Base-by-base conservation (phyloP, 2,113 vertebrate genomes). In the Hippoglossus stenolepis region DNA sequence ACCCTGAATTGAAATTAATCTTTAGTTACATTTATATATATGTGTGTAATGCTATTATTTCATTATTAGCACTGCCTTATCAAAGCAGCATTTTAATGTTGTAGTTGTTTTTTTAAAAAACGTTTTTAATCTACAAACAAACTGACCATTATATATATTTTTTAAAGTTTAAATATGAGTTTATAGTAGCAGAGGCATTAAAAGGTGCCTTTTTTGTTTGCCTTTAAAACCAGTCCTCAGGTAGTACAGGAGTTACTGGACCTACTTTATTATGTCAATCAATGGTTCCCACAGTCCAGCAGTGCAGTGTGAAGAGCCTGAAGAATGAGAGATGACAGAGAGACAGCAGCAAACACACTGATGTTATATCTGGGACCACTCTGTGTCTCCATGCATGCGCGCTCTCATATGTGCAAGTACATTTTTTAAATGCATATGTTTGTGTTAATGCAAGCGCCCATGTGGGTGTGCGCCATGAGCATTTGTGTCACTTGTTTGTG, bases 401-500 rank as follows among this genome's bases (percentile, higher is more conserved):
- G 3, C 31, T 51, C 61, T 20, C 12, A 15, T 66, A 18, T 64
- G 17, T 63, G 56, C 24, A 45, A n/a, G 35, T 35, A 26, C 21
- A 70, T 65, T 21, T 47, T 21, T 31, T 31, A 7, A 31, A 31
- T 59, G 26, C n/a, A 26, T 38, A 57, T 14, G 18, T 65, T 53
- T 31, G n/a, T 59, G 14, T 43, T 54, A 1, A 40, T 53, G 31
- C 77, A 24, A 28, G 20, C 56, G n/a, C 35, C 17, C 58, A 53
- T n/a, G 40, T 78, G 51, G 18, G 28, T 28, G 63, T 40, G 18
- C 0, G 18, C 43, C 66, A 8, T 28, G 40, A 65, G 31, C n/a
- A 20, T 60, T 45, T 70, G 61, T 6, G 40, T 77, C 63, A 8
- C 56, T 73, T 67, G 40, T 26, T 35, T 51, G 60, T 70, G 77